Conservation (phyloP, 1,140 invertebrate genomes). For the Drosophila triauraria region DNA sequence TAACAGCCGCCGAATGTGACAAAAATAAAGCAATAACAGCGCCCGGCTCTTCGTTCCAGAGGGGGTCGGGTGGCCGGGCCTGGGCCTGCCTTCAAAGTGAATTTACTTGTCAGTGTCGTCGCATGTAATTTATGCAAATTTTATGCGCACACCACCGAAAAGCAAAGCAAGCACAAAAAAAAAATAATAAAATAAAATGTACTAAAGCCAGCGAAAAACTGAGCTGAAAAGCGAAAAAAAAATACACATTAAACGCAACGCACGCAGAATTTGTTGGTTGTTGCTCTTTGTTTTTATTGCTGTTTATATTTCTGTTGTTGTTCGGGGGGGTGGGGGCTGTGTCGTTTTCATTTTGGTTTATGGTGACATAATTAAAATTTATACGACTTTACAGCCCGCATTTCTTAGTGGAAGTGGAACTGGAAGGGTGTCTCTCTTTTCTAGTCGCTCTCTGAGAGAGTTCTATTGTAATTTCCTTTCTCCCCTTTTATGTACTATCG, state of each 20-base stretch:
- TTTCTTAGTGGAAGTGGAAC: slow-evolving; percentile 2
- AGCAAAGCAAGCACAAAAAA: slow-evolving; percentile 24
- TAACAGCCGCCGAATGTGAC: slow-evolving; percentile 29
- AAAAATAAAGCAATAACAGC: slow-evolving; percentile 41
- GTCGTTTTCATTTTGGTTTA: slow-evolving; percentile 62
- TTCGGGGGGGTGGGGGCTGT: not conserved
- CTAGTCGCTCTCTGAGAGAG: not conserved
- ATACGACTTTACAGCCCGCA: slow-evolving; percentile 55
- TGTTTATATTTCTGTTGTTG: slow-evolving; percentile 17
- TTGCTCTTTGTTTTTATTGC: slow-evolving; percentile 13
- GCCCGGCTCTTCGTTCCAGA: not conserved
- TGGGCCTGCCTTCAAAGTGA: slow-evolving; percentile 36
- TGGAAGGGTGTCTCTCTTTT: not conserved
- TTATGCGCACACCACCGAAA: slow-evolving; percentile 73
- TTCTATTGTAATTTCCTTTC: not conserved
- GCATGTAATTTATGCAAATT: slow-evolving; percentile 79
- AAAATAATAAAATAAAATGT: slow-evolving; percentile 34
- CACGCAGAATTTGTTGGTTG: slow-evolving; percentile 34
- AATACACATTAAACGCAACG: slow-evolving; percentile 40
- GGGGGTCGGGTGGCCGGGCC: not conserved
- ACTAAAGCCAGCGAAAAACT: slow-evolving; percentile 46
- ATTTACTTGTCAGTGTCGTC: slow-evolving; percentile 53
- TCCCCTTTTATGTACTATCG: too few relatives aligned
- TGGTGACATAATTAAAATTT: slow-evolving; percentile 80
- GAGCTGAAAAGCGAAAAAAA: slow-evolving; percentile 10